Base-by-base conservation (phyloP, 2,888 invertebrate genomes). In the Drosophila mimica region DNA sequence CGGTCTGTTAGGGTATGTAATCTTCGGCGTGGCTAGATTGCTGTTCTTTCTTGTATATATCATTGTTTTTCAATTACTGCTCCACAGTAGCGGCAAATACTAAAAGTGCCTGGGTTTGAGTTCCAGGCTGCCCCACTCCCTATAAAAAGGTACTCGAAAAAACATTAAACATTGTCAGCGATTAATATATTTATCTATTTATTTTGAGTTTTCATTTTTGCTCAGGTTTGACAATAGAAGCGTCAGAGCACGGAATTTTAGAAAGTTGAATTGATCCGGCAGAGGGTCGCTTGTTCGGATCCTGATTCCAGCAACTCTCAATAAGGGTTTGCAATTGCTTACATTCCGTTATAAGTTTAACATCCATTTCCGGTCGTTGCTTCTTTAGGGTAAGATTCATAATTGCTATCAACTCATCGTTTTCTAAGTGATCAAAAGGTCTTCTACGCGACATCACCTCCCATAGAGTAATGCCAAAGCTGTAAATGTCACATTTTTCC, bases 401-500 rank as follows among this genome's bases (percentile, higher is more conserved):
- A 5, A n/a, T 0, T 11, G 15, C 36, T 5, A 0, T 0, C 6
- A 0, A 0, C 7, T 38, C 7, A 7, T 3, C 3, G 17, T 38
- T 0, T 8, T 1, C 1, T 15, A 20, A 13, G 4, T 43, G 20
- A 43, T 43, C 43, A 6, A 13, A 43, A 20, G 20, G 43, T 4
- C 0, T 43, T 43, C 43, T 43, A 20, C 20, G 43, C 7, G 20
- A 20, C 20, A 20, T 20, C 7, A 20, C 43, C 13, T 43, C 43
- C 43, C 20, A 43, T 20, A 43, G 43, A 20, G 13, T 43, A 43
- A 43, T 20, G 43, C 43, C 43, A 43, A 43, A 43, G 20, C 43
- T 20, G 13, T 13, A 43, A 43, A 43, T 43, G 13, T 43, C 20
- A 7, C 43, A 20, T 20, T 43, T 20, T 43, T 43, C 43, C 13